A percentile compares a stretch with the other conserved stretches of the same genome.
phyloP scores from a whole-genome alignment of 2,797 vertebrate genomes.

The Xenentodon cancila region DNA sequence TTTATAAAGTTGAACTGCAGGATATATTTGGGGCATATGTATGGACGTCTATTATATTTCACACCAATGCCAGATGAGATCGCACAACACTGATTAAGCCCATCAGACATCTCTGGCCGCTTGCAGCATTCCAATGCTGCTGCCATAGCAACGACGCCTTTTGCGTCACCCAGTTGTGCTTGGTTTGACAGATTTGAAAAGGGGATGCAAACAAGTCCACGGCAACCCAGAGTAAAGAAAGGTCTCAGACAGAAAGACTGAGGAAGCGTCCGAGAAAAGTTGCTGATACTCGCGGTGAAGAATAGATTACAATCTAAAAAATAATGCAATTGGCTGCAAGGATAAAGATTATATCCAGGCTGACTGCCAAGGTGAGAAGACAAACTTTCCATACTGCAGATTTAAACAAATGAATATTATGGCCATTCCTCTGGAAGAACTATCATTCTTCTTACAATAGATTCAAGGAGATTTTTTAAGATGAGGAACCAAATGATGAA shows the following conservation, averaged over 20 bases:
- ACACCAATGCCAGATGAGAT: too few relatives aligned
- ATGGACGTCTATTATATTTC: background rate
- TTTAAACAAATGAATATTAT: constrained; percentile 4
- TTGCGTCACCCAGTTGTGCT: background rate
- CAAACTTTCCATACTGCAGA: constrained; percentile 1
- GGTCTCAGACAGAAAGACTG: constrained; percentile 1
- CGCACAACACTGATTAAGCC: background rate
- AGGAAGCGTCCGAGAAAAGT: background rate
- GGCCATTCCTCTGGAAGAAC: background rate
- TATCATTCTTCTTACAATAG: background rate
- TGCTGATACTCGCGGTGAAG: background rate
- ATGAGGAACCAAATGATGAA: background rate
- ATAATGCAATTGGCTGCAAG: background rate
- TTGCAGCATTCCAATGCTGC: background rate
- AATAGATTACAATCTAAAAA: background rate
- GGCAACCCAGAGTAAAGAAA: background rate
- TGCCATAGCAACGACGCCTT: background rate
- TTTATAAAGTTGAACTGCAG: too few relatives aligned
- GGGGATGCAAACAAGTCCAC: background rate
- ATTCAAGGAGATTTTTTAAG: background rate
- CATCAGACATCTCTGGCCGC: background rate
- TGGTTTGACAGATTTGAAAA: background rate
- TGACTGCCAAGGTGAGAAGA: background rate
- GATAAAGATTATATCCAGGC: constrained; percentile 2
- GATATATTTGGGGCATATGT: background rate